Evolutionary conservation across 2,113 vertebrate species (phyloP).

Genomic region (Salvelinus fontinalis): DNA sequence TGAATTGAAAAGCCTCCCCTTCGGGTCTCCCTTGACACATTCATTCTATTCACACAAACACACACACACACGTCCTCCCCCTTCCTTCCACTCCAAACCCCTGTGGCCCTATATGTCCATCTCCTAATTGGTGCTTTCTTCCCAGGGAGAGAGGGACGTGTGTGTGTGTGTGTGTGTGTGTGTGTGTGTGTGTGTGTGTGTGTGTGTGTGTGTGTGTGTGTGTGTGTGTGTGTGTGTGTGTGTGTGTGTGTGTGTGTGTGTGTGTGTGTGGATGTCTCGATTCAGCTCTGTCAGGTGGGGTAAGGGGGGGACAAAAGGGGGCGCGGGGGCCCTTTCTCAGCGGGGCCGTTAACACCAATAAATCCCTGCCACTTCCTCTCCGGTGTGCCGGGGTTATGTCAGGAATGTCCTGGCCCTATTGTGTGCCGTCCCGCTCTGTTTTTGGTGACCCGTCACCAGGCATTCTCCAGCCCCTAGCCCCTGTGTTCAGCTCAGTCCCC

Average conservation of each 20-base stretch:
- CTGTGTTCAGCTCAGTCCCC: slow-evolving; percentile 17
- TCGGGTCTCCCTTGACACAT: slow-evolving; percentile 59
- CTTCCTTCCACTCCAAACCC: slow-evolving; percentile 37
- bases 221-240: slow-evolving; percentile 18
- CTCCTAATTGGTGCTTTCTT: slow-evolving; percentile 73
- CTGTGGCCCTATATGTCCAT: slow-evolving; percentile 55
- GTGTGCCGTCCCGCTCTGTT: slow-evolving; percentile 68
- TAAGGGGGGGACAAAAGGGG: slow-evolving; percentile 68
- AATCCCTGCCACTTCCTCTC: slow-evolving; percentile 70
- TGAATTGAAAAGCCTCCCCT: slow-evolving; percentile 65
- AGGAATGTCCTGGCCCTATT: slow-evolving; percentile 76
- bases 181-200: slow-evolving; percentile 55
- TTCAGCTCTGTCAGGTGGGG: slow-evolving; percentile 61
- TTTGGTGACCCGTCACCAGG: slow-evolving; percentile 75
- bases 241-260: slow-evolving; percentile 26
- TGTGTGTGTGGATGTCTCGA: slow-evolving; percentile 51
- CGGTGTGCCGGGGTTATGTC: slow-evolving; percentile 76
- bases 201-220: slow-evolving; percentile 12
- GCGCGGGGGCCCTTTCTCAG: slow-evolving; percentile 64
- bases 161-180: neutral
- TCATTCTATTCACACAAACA: slow-evolving; percentile 51
- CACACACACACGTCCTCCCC: slow-evolving; percentile 26
- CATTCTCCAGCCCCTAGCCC: slow-evolving; percentile 54
- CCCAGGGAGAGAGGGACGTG: slow-evolving; percentile 50
- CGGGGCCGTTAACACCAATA: slow-evolving; percentile 74